These are phyloP conservation scores for Aleiodes leptofemur DNA, from an alignment of 2,888 invertebrate genomes.

Conservation along the genomic window DNA sequence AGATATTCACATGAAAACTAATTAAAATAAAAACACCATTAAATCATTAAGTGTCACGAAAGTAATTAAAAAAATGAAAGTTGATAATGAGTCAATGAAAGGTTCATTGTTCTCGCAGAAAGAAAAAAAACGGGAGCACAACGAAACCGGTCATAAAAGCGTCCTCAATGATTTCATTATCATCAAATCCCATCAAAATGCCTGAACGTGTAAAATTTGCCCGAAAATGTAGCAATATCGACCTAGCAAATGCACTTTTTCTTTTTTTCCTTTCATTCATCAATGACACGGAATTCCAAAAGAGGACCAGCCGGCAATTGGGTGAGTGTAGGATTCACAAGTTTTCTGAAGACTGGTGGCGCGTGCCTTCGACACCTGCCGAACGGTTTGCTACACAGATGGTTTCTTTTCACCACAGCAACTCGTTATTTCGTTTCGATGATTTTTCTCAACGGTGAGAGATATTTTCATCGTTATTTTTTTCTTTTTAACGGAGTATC, in stretches of 20 bases:
- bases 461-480: conserved; percentile 20
- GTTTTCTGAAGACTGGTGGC: conserved; percentile 63
- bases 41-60: too few species aligned
- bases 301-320: conserved; percentile 60
- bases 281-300: neutral
- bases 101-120: too few species aligned
- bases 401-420: conserved; percentile 19
- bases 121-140: too few species aligned
- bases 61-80: too few species aligned
- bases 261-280: neutral
- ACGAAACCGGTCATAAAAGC: neutral
- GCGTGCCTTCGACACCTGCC: conserved; percentile 70
- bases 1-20: too few species aligned
- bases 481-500: neutral
- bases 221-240: conserved; percentile 2
- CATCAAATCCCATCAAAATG: neutral
- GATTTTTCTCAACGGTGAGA: conserved; percentile 25
- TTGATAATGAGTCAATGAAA: too few species aligned
- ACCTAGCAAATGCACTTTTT: neutral
- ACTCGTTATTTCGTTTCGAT: conserved; percentile 39
- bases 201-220: neutral
- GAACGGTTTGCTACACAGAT: conserved; percentile 26
- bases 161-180: conserved; percentile 4
- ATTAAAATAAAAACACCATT: too few species aligned
- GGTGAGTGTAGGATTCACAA: conserved; percentile 58